Percentiles rank a stretch among this genome's conserved stretches.
Conservation (phyloP, 2,888 invertebrate genomes). For the Drosophila peninsularis region DNA sequence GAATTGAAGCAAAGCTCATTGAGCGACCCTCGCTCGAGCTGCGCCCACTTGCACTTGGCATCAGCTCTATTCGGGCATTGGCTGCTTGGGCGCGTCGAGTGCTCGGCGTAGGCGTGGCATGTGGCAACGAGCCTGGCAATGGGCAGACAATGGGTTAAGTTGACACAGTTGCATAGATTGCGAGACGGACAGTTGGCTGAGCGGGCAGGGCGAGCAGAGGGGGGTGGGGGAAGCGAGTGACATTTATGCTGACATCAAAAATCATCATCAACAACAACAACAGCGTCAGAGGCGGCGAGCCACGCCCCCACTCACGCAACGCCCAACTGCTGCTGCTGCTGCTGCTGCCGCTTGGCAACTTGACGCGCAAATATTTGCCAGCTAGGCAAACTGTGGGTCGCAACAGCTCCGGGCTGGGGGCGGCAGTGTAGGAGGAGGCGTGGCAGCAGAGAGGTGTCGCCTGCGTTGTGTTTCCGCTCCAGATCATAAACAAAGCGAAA, state of each 20-base stretch:
- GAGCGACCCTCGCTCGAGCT: conserved; percentile 13
- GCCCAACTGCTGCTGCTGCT: not conserved
- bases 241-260: conserved; percentile 76
- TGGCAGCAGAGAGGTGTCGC: conserved; percentile 21
- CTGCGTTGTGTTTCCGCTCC: conserved; percentile 69
- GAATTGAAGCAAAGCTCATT: too few species aligned
- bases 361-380: conserved; percentile 69
- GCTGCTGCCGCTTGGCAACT: conserved; percentile 24
- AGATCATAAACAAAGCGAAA: conserved; percentile 72
- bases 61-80: not conserved
- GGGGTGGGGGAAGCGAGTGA: conserved; percentile 39
- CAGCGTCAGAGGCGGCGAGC: conserved; percentile 19
- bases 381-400: conserved; percentile 62
- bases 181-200: conserved; percentile 1
- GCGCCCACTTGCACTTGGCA: conserved; percentile 36
- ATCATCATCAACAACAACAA: conserved; percentile 61
- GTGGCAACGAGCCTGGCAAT: conserved; percentile 37
- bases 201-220: not conserved
- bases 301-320: not conserved
- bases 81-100: not conserved
- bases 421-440: not conserved
- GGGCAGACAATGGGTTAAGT: conserved; percentile 60
- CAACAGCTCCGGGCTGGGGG: conserved; percentile 24
- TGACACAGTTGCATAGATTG: conserved; percentile 57
- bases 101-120: not conserved